A percentile compares a stretch with the other conserved stretches of the same genome.
These are phyloP conservation scores for Discoglossus pictus DNA, from an alignment of 2,797 vertebrate species.

Conservation along the genomic window DNA sequence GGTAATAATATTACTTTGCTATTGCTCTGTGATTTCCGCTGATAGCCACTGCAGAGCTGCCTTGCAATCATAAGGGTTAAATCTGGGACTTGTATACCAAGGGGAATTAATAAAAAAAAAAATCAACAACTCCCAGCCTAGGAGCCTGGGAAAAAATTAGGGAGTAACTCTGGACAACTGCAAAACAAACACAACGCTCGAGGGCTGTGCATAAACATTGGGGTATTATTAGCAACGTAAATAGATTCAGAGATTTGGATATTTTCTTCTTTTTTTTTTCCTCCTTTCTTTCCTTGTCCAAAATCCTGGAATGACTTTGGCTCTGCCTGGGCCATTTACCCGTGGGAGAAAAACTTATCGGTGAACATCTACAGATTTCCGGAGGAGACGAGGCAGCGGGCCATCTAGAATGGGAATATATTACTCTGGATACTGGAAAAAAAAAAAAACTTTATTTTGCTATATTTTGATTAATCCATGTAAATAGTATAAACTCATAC, in stretches of 20 bases:
- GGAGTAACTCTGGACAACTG: conserved; percentile 50
- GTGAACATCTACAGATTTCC: conserved; percentile 20
- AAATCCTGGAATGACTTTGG: not conserved
- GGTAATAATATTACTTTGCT: not conserved
- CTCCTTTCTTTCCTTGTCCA: no score
- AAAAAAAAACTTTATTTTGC: no score
- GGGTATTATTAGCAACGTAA: conserved; percentile 66
- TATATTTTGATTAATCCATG: no score
- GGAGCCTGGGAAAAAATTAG: conserved; percentile 65
- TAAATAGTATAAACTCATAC: no score
- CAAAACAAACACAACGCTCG: conserved; percentile 64
- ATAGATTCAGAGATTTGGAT: conserved; percentile 40
- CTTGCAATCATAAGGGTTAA: conserved; percentile 14
- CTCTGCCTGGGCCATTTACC: conserved; percentile 45
- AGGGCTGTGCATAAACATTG: conserved; percentile 62
- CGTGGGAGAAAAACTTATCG: conserved; percentile 61
- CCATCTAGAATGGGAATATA: conserved; percentile 46
- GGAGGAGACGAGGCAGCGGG: conserved; percentile 8
- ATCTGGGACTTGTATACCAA: conserved; percentile 15
- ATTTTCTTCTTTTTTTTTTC: conserved; percentile 12
- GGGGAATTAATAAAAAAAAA: conserved; percentile 17
- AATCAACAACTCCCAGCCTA: conserved; percentile 13
- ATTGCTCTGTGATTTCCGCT: not conserved
- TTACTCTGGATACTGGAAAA: conserved; percentile 7
- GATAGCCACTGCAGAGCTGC: not conserved